A percentile compares a stretch with the other conserved stretches of the same genome.
Conservation (phyloP, 2,888 invertebrate species). For the Phytoseiulus persimilis region DNA sequence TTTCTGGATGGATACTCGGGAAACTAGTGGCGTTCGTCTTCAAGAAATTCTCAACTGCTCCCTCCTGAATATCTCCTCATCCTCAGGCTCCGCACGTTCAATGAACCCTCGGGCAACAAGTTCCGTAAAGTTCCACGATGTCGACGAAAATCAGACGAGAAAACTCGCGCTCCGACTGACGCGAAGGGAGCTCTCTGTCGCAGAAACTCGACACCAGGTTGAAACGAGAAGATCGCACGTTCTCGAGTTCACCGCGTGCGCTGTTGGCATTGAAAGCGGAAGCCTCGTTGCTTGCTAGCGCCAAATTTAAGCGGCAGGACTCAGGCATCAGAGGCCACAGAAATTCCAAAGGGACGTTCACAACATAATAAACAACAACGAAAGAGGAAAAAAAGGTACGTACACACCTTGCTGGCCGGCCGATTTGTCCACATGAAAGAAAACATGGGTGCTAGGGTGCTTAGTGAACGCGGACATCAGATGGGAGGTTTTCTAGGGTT, state of each 20-base stretch:
- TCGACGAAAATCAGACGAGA: too few species aligned
- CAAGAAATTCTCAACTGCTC: too few species aligned
- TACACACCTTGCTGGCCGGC: conserved; percentile 38
- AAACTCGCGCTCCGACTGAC: too few species aligned
- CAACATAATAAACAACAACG: conserved; percentile 18
- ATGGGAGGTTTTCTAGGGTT: conserved; percentile 24
- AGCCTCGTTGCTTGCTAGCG: not conserved
- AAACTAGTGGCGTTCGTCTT: too few species aligned
- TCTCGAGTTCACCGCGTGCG: not conserved
- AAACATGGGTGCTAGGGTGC: conserved; percentile 42
- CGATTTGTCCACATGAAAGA: conserved; percentile 43
- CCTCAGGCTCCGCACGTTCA: too few species aligned
- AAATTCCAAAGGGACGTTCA: not conserved
- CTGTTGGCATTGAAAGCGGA: not conserved
- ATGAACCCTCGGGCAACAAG: too few species aligned
- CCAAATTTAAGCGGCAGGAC: not conserved
- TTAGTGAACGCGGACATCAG: conserved; percentile 40
- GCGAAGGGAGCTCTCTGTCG: too few species aligned
- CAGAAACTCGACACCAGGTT: too few species aligned
- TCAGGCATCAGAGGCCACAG: not conserved
- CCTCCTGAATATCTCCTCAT: too few species aligned
- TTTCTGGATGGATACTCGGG: too few species aligned
- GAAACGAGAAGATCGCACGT: too few species aligned
- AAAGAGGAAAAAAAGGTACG: conserved; percentile 30
- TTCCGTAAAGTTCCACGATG: too few species aligned